phyloP scores from a whole-genome alignment of 2,113 vertebrate species.

The Pollachius pollachius region DNA sequence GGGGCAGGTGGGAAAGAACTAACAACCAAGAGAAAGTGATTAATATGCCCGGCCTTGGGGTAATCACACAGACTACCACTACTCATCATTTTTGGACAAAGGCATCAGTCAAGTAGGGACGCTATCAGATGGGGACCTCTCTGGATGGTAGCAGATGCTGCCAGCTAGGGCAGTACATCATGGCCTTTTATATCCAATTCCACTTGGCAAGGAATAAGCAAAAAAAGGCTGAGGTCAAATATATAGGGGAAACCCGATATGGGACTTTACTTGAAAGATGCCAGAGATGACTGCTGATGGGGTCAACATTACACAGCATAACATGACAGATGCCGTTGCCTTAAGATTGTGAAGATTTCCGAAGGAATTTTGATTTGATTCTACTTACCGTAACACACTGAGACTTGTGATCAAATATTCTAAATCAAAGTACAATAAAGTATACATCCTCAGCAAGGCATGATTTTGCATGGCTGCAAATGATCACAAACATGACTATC shows the following conservation, averaged over 20 bases:
- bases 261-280: slow-evolving; percentile 45
- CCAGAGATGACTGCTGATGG: slow-evolving; percentile 34
- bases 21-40: slow-evolving; percentile 94
- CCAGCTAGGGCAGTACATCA: slow-evolving; percentile 3
- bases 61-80: slow-evolving; percentile 45
- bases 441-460: no score
- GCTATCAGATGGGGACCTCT: slow-evolving; percentile 14
- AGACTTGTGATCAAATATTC: no score
- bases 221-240: neutral
- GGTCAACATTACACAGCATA: slow-evolving; percentile 19
- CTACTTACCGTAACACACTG: no score
- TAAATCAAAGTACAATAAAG: no score
- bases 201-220: neutral
- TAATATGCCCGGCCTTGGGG: slow-evolving; percentile 74
- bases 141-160: neutral
- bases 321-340: no score
- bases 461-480: no score
- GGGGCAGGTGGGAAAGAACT: slow-evolving; percentile 95
- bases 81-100: slow-evolving; percentile 33
- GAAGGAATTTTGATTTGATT: no score
- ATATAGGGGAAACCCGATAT: neutral
- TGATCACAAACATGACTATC: no score
- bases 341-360: no score
- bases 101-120: slow-evolving; percentile 38
- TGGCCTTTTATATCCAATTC: slow-evolving; percentile 1